Evolutionary conservation across 2,888 invertebrate species (phyloP).

Genomic region (Thecocarcelia acutangulata): DNA sequence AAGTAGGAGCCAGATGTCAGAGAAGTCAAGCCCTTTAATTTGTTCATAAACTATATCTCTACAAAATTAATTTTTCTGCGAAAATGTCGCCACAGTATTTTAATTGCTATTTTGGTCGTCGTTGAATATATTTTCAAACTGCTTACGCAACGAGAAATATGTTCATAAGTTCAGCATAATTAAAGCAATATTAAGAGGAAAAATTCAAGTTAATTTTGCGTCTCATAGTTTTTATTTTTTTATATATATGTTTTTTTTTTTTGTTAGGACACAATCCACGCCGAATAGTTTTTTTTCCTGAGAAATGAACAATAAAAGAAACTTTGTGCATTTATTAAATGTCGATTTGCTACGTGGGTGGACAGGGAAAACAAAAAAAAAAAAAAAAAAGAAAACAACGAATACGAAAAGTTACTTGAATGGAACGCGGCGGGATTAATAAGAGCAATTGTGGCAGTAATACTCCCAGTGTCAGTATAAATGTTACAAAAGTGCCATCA

Average conservation of each 20-base stretch:
- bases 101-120: too few species aligned
- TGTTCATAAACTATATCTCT: too few species aligned
- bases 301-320: slow-evolving; percentile 16
- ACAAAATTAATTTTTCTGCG: too few species aligned
- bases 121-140: too few species aligned
- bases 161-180: too few species aligned
- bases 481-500: slow-evolving; percentile 35
- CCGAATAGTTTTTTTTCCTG: background rate
- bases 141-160: too few species aligned
- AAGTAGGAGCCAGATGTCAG: too few species aligned
- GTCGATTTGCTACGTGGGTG: slow-evolving; percentile 24
- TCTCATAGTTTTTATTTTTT: slow-evolving; percentile 3
- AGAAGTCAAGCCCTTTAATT: too few species aligned
- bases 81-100: too few species aligned
- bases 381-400: background rate
- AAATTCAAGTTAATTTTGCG: background rate
- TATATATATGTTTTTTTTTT: too few species aligned
- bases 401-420: background rate
- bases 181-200: background rate
- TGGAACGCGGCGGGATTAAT: background rate
- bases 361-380: too few species aligned
- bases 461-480: slow-evolving; percentile 16
- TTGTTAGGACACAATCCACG: background rate
- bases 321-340: slow-evolving; percentile 60
- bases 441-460: background rate